Conservation (phyloP, 2,797 vertebrate species). For the Notoglanidium macrostoma region DNA sequence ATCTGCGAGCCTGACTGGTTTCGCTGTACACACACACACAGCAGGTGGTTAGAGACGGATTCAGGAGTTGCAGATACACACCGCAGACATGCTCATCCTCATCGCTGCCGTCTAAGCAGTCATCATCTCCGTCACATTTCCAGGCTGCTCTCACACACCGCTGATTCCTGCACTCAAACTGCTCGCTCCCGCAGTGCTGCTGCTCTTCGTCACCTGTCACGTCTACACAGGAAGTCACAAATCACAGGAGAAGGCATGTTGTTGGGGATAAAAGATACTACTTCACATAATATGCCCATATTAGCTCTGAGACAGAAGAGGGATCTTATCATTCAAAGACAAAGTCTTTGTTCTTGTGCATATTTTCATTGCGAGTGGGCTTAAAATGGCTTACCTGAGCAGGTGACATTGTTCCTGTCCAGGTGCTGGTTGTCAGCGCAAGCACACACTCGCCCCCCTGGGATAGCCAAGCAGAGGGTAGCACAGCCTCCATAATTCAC, state of each 20-base stretch:
- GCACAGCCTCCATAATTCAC: conserved; percentile 95
- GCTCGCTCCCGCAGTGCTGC: conserved; percentile 83
- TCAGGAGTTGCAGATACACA: conserved; percentile 69
- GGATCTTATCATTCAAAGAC: conserved; percentile 8
- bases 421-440: conserved; percentile 96
- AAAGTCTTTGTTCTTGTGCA: not conserved
- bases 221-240: conserved; percentile 54
- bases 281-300: not conserved
- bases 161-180: conserved; percentile 92
- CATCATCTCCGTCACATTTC: conserved; percentile 96
- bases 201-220: conserved; percentile 67
- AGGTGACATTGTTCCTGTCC: conserved; percentile 93
- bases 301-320: not conserved
- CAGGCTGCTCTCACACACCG: conserved; percentile 88
- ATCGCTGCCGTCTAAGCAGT: conserved; percentile 94
- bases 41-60: conserved; percentile 40
- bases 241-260: not conserved
- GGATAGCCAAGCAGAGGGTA: conserved; percentile 92
- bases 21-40: conserved; percentile 30
- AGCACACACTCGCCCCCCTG: conserved; percentile 92
- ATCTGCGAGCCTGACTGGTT: conserved; percentile 38
- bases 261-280: conserved; percentile 7
- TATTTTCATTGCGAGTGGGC: not conserved
- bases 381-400: conserved; percentile 81
- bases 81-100: conserved; percentile 87